Evolutionary conservation across 1,140 invertebrate species (phyloP).

Genomic region (Holotrichia oblita): DNA sequence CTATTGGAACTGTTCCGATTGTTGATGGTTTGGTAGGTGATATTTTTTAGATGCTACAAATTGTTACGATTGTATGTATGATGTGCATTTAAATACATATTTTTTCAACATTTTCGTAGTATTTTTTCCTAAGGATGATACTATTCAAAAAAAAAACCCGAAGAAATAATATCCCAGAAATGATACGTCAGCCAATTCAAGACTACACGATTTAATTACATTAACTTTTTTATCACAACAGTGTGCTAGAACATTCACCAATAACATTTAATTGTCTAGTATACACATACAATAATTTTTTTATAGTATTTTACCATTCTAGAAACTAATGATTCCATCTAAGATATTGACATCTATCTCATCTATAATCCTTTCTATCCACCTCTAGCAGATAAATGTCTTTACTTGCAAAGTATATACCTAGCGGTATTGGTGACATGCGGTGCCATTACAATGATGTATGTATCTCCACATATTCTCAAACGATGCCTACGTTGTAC

Average conservation of each 20-base stretch:
- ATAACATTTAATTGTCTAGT: not conserved
- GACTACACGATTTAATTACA: no score
- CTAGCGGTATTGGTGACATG: constrained; percentile 11
- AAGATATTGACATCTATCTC: not conserved
- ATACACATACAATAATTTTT: constrained; percentile 9
- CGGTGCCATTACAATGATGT: constrained; percentile 24
- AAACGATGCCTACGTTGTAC: not conserved
- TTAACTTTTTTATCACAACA: no score
- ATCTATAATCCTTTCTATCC: constrained; percentile 2
- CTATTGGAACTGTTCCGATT: no score
- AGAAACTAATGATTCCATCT: not conserved
- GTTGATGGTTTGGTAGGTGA: no score
- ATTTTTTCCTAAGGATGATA: no score
- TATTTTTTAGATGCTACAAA: no score
- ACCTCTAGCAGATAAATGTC: not conserved
- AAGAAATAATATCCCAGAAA: no score
- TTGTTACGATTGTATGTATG: no score
- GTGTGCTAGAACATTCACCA: not conserved
- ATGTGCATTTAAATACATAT: no score
- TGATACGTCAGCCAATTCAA: no score
- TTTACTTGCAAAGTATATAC: not conserved
- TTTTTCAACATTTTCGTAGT: no score
- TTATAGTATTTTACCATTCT: not conserved
- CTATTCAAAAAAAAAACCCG: no score
- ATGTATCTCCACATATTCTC: not conserved